Evolutionary conservation across 2,888 invertebrate genomes (phyloP).

Genomic region (Meta bourneti): DNA sequence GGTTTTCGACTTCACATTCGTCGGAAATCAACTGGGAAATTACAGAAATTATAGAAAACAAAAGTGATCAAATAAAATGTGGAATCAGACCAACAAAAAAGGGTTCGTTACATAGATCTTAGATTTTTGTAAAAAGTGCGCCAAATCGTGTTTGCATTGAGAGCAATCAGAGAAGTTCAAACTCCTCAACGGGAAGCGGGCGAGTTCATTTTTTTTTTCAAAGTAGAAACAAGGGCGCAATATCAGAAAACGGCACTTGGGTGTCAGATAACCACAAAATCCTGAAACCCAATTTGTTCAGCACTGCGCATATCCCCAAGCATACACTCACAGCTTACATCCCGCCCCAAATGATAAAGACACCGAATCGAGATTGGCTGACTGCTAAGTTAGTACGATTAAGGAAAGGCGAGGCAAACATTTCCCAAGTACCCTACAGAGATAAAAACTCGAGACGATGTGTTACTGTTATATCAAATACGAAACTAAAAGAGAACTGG

Average conservation of each 20-base stretch:
- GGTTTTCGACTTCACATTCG: no score
- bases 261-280: constrained; percentile 8
- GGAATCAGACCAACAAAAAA: no score
- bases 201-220: not conserved
- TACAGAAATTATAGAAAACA: no score
- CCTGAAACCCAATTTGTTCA: not conserved
- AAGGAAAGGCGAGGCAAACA: constrained; percentile 29
- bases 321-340: not conserved
- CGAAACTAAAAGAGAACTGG: constrained; percentile 5
- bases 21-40: no score
- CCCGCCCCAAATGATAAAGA: constrained; percentile 5
- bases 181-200: constrained; percentile 1
- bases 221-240: constrained; percentile 13
- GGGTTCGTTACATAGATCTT: no score
- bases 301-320: not conserved
- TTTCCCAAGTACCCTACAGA: constrained; percentile 20
- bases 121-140: not conserved
- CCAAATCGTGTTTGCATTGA: not conserved
- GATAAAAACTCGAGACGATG: not conserved
- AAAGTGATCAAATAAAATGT: no score
- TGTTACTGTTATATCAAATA: not conserved
- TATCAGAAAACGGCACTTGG: constrained; percentile 18
- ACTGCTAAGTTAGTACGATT: constrained; percentile 23
- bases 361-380: constrained; percentile 19
- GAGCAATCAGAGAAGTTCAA: not conserved